Percentiles rank a stretch among this genome's conserved stretches.
These are phyloP conservation scores for Cyprinodon variegatus DNA, from an alignment of 2,113 vertebrate species.

Conservation along the genomic window DNA sequence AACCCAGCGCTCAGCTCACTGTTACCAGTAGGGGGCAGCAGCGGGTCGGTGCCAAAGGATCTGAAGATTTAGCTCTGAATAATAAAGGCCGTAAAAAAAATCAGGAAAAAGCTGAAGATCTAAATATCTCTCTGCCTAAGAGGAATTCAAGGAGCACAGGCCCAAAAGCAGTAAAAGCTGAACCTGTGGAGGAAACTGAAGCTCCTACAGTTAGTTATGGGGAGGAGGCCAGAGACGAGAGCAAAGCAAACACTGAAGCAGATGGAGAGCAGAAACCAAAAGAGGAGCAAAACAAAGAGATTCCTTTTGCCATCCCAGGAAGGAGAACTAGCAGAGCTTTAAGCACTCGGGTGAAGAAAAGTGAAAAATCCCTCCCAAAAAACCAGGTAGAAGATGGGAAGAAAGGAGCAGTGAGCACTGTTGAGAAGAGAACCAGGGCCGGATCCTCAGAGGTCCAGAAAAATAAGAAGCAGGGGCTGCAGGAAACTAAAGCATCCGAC, in stretches of 20 bases:
- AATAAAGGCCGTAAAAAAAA: slow-evolving; percentile 13
- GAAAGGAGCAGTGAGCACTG: background rate
- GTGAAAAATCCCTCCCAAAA: background rate
- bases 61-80: slow-evolving; percentile 21
- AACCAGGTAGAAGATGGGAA: slow-evolving; percentile 13
- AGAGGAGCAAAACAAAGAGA: slow-evolving; percentile 20
- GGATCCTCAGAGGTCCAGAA: slow-evolving; percentile 16
- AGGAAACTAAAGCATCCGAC: slow-evolving; percentile 21
- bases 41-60: background rate
- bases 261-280: slow-evolving; percentile 15
- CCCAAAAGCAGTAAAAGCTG: slow-evolving; percentile 26
- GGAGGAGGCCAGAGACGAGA: slow-evolving; percentile 13
- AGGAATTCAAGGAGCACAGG: slow-evolving; percentile 36
- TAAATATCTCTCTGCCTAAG: slow-evolving; percentile 15
- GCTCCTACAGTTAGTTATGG: slow-evolving; percentile 2
- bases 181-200: slow-evolving; percentile 7
- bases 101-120: slow-evolving; percentile 10
- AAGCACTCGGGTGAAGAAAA: slow-evolving; percentile 19
- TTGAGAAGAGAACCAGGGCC: slow-evolving; percentile 37
- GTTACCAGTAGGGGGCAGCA: slow-evolving; percentile 57
- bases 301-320: slow-evolving; percentile 4
- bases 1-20: slow-evolving; percentile 21
- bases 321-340: slow-evolving; percentile 48
- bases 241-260: slow-evolving; percentile 20
- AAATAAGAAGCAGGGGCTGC: slow-evolving; percentile 31